phyloP scores from a whole-genome alignment of 2,113 vertebrate genomes.

The Gopherus evgoodei region DNA sequence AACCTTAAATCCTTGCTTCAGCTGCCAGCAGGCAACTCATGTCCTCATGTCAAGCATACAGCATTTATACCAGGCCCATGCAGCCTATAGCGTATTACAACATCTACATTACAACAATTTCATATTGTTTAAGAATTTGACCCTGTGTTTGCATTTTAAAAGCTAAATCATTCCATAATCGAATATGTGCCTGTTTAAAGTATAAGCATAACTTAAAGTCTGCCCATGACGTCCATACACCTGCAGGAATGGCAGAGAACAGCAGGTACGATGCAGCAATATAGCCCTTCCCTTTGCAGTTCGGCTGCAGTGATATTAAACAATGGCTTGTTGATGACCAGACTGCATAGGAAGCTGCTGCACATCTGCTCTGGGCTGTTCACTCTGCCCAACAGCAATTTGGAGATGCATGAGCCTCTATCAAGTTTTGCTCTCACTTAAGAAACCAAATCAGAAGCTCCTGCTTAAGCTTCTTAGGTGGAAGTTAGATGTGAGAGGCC shows the following conservation, averaged over 20 bases:
- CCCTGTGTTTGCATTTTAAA: background rate
- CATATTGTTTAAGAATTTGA: conserved; percentile 16
- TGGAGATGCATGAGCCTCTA: background rate
- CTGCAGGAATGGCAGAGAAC: accelerated
- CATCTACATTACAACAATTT: background rate
- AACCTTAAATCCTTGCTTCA: no score
- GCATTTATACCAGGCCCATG: no score
- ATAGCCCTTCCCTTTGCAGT: accelerated
- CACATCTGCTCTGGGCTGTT: background rate
- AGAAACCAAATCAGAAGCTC: background rate
- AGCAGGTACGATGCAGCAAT: accelerated
- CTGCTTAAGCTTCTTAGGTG: background rate
- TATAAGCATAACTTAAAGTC: background rate
- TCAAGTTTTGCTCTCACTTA: background rate
- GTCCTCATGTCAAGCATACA: no score
- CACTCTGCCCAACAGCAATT: background rate
- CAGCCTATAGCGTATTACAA: no score
- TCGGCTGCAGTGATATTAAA: background rate
- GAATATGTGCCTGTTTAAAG: background rate
- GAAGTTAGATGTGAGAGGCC: background rate
- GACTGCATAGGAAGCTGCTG: background rate
- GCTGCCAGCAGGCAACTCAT: no score
- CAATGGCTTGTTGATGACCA: background rate
- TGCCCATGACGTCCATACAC: background rate
- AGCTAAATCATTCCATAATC: conserved; percentile 63